Evolutionary conservation across 2,113 vertebrate genomes (phyloP), one percentile per base, ranked within the genome.

Genomic region (Erythrolamprus reginae): DNA sequence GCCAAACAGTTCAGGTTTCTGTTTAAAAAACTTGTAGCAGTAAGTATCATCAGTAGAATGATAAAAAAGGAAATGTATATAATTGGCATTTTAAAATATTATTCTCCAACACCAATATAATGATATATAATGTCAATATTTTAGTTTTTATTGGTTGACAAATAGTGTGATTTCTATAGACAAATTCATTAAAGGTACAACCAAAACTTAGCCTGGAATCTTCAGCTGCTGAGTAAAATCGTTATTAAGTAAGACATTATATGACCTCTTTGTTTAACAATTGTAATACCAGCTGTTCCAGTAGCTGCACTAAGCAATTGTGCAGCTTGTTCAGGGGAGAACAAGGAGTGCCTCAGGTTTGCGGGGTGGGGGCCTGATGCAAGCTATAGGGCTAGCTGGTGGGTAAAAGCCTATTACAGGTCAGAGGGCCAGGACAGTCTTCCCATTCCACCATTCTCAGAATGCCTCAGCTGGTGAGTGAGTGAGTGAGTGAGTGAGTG

Each of bases 1-100:
- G 98, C 99, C 0, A 98, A 98, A 12, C 98, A 99, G 95, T 98
- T 99, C 95, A 97, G 97, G 93, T 98, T 99, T 94, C 98, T 99
- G 56, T 99, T 99, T 94, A 98, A 96, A 91, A 99, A 98, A 91
- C 97, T 99, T 92, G 96, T 97, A 0, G 94, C 96, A 47, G 98
- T 98, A 96, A 96, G 97, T 97, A 58, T 90, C 86, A 93, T 38
- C 33, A 77, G 33, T 77, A 52, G 50, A 61, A 82, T 50, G 85
- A 3, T 42, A 47, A 87, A 82, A 56, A 21, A 90, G 10, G 10
- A 55, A 33, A 26, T 38, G 10, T 23, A 50, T 19, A 42, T 90
- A 86, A 77, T n/a, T 87, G 61, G 24, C 12, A 55, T 82, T 6
- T 12, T 55, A 55, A 77, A 33, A 42, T 83, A 15, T 89, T 24